Conservation (phyloP, 64 coral and sea anemone species). For the Montipora cactus region DNA sequence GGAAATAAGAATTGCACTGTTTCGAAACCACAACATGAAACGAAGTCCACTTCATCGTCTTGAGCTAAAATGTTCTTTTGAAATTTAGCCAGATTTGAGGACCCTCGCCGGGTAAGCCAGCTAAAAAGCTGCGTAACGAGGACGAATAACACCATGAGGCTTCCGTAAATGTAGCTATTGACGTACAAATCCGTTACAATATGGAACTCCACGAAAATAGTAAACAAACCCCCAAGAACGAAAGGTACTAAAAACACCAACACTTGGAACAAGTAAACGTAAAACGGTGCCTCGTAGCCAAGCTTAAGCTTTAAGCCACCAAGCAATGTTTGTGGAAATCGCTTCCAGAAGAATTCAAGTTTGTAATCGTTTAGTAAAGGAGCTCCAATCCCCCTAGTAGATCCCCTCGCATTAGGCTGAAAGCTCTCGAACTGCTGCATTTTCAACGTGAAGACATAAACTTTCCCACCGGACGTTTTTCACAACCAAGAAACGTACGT, state of each 20-base stretch:
- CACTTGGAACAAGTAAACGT: conserved; percentile 89
- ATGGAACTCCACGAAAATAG: conserved; percentile 74
- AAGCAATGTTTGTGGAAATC: conserved; percentile 89
- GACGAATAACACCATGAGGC: conserved; percentile 64
- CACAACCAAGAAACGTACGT: not conserved
- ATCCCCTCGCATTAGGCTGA: conserved; percentile 64
- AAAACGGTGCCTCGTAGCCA: conserved; percentile 89
- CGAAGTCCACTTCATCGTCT: conserved; percentile 96
- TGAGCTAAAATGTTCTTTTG: conserved; percentile 83
- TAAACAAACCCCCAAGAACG: conserved; percentile 83
- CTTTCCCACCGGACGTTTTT: not conserved
- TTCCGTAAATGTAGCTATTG: conserved; percentile 80
- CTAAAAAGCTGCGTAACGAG: conserved; percentile 49
- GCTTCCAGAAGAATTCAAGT: conserved; percentile 94
- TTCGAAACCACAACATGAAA: conserved; percentile 91
- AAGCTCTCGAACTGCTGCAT: not conserved
- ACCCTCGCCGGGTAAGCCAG: conserved; percentile 65
- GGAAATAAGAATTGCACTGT: conserved; percentile 88
- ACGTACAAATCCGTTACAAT: conserved; percentile 44
- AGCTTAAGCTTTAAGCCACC: conserved; percentile 87
- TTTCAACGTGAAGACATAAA: not conserved
- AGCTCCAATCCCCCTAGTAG: conserved; percentile 78
- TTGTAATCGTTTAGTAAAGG: conserved; percentile 99
- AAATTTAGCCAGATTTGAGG: conserved; percentile 69
- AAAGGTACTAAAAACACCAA: conserved; percentile 81